Percentiles rank a stretch among this genome's conserved stretches.
phyloP scores from a whole-genome alignment of 2,113 vertebrate genomes.

The Mirounga angustirostris region DNA sequence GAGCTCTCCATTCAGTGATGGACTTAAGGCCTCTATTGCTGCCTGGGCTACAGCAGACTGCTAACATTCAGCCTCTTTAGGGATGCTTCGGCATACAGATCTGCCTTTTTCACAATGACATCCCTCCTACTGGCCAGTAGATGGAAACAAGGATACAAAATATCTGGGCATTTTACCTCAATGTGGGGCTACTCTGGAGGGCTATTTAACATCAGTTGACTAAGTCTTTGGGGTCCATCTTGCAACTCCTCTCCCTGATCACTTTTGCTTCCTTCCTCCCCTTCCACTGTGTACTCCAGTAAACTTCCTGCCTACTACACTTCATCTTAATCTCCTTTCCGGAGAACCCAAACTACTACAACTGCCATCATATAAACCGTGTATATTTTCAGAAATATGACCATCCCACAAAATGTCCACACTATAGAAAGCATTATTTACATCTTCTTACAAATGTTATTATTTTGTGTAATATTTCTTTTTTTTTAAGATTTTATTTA shows the following conservation, averaged over 20 bases:
- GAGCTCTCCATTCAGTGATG: not conserved
- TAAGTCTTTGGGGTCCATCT: not conserved
- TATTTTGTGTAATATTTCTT: not conserved
- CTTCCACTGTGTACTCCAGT: not conserved
- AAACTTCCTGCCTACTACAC: not conserved
- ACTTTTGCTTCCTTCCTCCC: not conserved
- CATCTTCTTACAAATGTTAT: not conserved
- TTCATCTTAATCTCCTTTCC: not conserved
- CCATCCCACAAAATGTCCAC: not conserved
- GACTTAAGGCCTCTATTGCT: not conserved
- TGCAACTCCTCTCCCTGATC: not conserved
- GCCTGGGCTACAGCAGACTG: not conserved
- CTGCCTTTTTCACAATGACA: not conserved
- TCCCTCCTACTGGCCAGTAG: not conserved
- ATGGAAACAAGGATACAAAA: not conserved
- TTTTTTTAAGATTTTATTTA: not conserved
- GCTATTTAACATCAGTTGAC: not conserved
- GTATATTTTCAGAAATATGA: not conserved
- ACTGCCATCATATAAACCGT: not conserved
- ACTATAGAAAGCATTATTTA: not conserved
- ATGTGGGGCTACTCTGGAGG: fast-evolving
- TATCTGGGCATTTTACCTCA: not conserved
- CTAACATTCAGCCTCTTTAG: not conserved
- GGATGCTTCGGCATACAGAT: not conserved
- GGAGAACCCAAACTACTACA: not conserved